A percentile compares a stretch with the other conserved stretches of the same genome.
These are phyloP conservation scores for Ovibos moschatus DNA, from an alignment of 2,113 vertebrate species.

Conservation along the genomic window DNA sequence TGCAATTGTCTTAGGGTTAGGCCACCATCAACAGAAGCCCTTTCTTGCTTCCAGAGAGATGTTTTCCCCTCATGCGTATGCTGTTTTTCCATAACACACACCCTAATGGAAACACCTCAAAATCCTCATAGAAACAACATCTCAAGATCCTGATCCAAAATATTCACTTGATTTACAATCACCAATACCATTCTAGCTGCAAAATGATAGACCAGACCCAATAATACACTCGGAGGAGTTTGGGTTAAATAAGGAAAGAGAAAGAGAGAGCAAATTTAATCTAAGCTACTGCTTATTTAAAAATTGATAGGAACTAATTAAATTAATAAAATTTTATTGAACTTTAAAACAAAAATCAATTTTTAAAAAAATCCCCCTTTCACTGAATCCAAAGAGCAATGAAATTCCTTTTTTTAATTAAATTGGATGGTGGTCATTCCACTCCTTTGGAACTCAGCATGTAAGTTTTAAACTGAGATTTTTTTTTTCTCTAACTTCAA, in stretches of 20 bases:
- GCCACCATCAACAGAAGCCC: neutral
- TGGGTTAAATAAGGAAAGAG: neutral
- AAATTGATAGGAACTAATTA: slow-evolving; percentile 74
- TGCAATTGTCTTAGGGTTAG: neutral
- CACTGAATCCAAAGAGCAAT: slow-evolving; percentile 43
- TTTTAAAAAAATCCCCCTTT: slow-evolving; percentile 12
- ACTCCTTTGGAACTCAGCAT: neutral
- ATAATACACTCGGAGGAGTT: neutral
- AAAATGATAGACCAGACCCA: neutral
- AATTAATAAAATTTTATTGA: slow-evolving; percentile 72
- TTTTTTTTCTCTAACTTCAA: neutral
- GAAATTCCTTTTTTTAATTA: slow-evolving; percentile 49
- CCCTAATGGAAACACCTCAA: neutral
- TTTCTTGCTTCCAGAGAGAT: neutral
- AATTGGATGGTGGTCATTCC: slow-evolving; percentile 23
- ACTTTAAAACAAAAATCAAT: slow-evolving; percentile 61
- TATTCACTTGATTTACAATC: neutral
- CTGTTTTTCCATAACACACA: neutral
- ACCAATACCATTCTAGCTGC: neutral
- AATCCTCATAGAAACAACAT: neutral
- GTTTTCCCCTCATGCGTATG: neutral
- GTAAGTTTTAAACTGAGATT: neutral
- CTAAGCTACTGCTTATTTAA: slow-evolving; percentile 62
- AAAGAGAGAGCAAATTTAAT: slow-evolving; percentile 33
- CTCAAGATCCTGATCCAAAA: neutral